Evolutionary conservation across 64 coral and sea anemone species (phyloP).

Genomic region (Orbicella faveolata): DNA sequence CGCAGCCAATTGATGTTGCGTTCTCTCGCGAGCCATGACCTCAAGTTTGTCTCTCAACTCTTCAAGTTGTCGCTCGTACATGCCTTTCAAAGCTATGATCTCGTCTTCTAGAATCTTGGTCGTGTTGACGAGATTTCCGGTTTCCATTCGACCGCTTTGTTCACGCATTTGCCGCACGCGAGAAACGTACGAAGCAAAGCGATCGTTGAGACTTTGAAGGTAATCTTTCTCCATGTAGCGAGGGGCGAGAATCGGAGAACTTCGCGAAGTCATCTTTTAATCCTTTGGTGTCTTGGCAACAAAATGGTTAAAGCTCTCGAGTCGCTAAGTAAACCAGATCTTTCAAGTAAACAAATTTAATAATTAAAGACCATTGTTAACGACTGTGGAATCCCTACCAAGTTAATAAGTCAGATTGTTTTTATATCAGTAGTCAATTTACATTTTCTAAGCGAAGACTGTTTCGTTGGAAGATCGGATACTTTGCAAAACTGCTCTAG

Average conservation of each 20-base stretch:
- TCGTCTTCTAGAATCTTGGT: constrained; percentile 98
- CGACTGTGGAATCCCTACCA: constrained; percentile 51
- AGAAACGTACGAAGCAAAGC: constrained; percentile 92
- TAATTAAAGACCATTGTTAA: constrained; percentile 65
- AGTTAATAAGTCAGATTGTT: background rate
- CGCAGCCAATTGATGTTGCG: constrained; percentile 80
- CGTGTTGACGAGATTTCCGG: constrained; percentile 79
- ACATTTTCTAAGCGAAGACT: background rate
- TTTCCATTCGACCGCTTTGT: constrained; percentile 90
- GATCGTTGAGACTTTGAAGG: constrained; percentile 91
- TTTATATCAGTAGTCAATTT: background rate
- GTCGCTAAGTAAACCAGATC: constrained; percentile 19
- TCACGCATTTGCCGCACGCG: constrained; percentile 98
- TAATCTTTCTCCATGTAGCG: constrained; percentile 89
- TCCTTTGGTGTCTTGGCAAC: constrained; percentile 8
- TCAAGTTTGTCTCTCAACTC: constrained; percentile 88
- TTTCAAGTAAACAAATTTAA: constrained; percentile 49
- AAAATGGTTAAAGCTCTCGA: constrained; percentile 1
- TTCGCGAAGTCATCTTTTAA: constrained; percentile 28
- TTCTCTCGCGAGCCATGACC: constrained; percentile 83
- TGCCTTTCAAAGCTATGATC: constrained; percentile 80
- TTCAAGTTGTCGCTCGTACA: constrained; percentile 94
- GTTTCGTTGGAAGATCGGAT: background rate
- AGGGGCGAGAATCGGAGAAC: constrained; percentile 64
- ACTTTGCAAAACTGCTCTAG: background rate